These are phyloP conservation scores for Spicauda simplicius DNA, from an alignment of 2,888 invertebrate genomes.

Conservation along the genomic window DNA sequence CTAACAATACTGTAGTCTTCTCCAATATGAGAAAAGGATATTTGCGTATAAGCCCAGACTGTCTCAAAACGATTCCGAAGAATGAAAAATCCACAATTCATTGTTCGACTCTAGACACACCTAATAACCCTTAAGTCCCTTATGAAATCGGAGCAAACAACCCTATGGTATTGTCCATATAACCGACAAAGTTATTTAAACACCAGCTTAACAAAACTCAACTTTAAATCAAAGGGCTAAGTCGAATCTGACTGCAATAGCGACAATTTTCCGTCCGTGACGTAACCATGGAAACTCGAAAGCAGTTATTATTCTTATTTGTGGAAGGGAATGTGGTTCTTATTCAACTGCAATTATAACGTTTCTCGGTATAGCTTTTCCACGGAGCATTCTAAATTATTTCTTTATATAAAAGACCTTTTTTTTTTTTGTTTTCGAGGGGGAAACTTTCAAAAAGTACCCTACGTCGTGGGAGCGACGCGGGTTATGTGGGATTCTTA, in stretches of 20 bases:
- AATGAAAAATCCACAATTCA: slow-evolving; percentile 20
- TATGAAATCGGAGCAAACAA: slow-evolving; percentile 75
- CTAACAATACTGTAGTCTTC: no score
- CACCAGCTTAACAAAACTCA: not conserved
- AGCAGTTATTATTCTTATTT: slow-evolving; percentile 36
- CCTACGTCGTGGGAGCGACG: no score
- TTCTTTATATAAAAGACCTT: not conserved
- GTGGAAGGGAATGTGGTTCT: slow-evolving; percentile 28
- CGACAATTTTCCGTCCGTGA: slow-evolving; percentile 60
- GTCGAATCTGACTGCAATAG: slow-evolving; percentile 32
- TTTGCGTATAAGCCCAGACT: slow-evolving; percentile 9
- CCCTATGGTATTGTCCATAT: slow-evolving; percentile 74
- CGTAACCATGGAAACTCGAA: slow-evolving; percentile 67
- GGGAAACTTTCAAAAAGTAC: no score
- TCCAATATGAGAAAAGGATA: not conserved
- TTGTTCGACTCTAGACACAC: slow-evolving; percentile 61
- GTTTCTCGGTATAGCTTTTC: slow-evolving; percentile 7
- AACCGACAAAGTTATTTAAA: not conserved
- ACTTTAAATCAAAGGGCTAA: not conserved
- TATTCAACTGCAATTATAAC: slow-evolving; percentile 27
- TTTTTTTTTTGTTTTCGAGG: no score
- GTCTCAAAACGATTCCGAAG: slow-evolving; percentile 5
- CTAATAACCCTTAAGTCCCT: slow-evolving; percentile 78
- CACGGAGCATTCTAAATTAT: not conserved
- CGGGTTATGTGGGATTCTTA: no score